These are phyloP conservation scores for Brenthis hecate DNA, from an alignment of 2,888 invertebrate genomes.

Conservation along the genomic window DNA sequence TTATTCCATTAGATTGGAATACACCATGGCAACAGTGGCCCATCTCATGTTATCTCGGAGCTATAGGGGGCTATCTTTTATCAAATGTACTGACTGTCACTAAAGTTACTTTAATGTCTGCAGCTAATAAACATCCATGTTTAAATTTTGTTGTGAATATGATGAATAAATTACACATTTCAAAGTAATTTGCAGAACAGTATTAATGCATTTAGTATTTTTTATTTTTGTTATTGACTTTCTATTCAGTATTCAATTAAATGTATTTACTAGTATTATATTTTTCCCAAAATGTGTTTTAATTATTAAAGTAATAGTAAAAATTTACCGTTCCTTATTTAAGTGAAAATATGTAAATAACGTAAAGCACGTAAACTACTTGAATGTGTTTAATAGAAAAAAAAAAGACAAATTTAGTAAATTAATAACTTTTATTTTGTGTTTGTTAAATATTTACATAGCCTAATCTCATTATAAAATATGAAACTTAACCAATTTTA, in stretches of 20 bases:
- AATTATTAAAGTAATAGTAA: background rate
- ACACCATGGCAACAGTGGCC: conserved; percentile 94
- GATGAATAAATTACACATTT: conserved; percentile 56
- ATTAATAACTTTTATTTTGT: conserved; percentile 79
- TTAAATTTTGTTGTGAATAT: conserved; percentile 59
- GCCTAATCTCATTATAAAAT: conserved; percentile 74
- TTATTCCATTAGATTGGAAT: conserved; percentile 96
- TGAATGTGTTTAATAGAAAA: conserved; percentile 31
- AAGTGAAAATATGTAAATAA: background rate
- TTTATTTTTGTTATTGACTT: conserved; percentile 3
- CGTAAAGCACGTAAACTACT: background rate
- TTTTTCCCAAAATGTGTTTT: background rate
- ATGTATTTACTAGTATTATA: background rate
- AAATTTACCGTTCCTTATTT: background rate
- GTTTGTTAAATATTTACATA: conserved; percentile 79
- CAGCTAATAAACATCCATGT: conserved; percentile 64
- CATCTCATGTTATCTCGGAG: conserved; percentile 87
- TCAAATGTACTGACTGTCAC: conserved; percentile 81
- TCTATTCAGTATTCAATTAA: conserved; percentile 7
- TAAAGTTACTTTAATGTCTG: conserved; percentile 64
- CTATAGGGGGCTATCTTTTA: conserved; percentile 83
- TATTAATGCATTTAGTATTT: conserved; percentile 16
- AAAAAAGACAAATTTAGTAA: conserved; percentile 64
- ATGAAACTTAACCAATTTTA: conserved; percentile 77
- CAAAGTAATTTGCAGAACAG: conserved; percentile 48